Conservation (phyloP, 2,797 vertebrate species). For the Fistularia commersonii region DNA sequence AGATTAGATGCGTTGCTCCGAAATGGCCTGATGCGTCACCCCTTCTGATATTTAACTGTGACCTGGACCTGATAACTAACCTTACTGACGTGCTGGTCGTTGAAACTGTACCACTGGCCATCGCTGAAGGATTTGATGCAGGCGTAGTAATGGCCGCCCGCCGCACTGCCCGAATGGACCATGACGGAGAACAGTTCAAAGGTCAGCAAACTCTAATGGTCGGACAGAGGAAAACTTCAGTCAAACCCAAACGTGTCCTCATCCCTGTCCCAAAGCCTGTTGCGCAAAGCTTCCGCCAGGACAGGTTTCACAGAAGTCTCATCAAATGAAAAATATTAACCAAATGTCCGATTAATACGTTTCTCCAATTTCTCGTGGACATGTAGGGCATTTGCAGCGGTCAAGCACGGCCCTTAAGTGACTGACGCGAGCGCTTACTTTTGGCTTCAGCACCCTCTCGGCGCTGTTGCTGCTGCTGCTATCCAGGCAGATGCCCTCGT, state of each 20-base stretch:
- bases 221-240: conserved; percentile 13
- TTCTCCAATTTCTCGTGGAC: too few species aligned
- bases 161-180: conserved; percentile 98
- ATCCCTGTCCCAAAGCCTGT: too few species aligned
- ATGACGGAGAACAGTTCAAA: conserved; percentile 99
- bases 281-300: too few species aligned
- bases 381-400: too few species aligned
- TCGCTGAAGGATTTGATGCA: conserved; percentile 98
- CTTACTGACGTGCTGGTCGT: conserved; percentile 98
- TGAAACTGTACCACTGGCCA: conserved; percentile 98
- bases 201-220: conserved; percentile 83
- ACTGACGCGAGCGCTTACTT: conserved; percentile 71
- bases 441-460: conserved; percentile 91
- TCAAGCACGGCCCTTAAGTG: too few species aligned
- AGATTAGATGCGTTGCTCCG: too few species aligned
- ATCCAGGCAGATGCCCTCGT: conserved; percentile 98
- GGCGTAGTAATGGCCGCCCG: conserved; percentile 98
- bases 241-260: background rate
- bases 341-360: too few species aligned
- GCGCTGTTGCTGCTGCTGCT: conserved; percentile 82
- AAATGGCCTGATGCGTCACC: conserved; percentile 4
- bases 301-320: too few species aligned
- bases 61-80: conserved; percentile 64
- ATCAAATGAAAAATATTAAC: too few species aligned
- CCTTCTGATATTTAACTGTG: background rate